Percentiles rank a stretch among this genome's conserved stretches.
phyloP scores from a whole-genome alignment of 2,888 invertebrate species.

The Stenolophus ochropezus region DNA sequence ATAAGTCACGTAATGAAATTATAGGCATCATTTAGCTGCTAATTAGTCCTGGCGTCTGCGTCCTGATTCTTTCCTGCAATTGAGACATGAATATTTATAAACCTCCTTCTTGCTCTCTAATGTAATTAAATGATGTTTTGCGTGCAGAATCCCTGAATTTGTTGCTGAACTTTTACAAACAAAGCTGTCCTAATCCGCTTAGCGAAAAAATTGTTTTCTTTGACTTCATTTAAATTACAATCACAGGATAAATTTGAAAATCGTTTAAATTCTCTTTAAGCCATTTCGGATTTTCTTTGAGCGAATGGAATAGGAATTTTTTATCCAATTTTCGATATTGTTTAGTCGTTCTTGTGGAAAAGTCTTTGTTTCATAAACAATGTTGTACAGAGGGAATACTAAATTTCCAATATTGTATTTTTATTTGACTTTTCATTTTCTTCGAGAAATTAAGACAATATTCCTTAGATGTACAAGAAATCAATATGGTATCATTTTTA shows the following conservation, averaged over 20 bases:
- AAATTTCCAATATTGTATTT: not conserved
- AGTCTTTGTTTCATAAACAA: not conserved
- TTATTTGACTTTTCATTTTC: too few species aligned
- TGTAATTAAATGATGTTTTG: conserved; percentile 33
- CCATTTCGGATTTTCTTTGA: not conserved
- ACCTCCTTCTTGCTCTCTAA: not conserved
- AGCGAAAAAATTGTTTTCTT: conserved; percentile 27
- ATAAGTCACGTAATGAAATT: conserved; percentile 28
- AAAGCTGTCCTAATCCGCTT: conserved; percentile 21
- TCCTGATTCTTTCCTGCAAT: conserved; percentile 9
- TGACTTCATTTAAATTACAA: conserved; percentile 29
- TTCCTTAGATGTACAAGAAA: too few species aligned
- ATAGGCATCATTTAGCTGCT: conserved; percentile 18
- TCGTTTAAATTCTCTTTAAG: conserved; percentile 8
- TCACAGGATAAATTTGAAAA: conserved; percentile 7
- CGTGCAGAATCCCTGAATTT: conserved; percentile 26
- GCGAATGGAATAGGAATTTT: not conserved
- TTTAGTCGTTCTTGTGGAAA: not conserved
- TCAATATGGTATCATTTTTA: too few species aligned
- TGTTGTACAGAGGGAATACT: not conserved
- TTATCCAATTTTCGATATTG: not conserved
- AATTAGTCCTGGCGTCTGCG: conserved; percentile 1
- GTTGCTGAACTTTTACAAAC: conserved; percentile 8
- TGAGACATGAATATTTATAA: conserved; percentile 39
- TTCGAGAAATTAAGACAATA: too few species aligned